Percentiles rank a stretch among this genome's conserved stretches.
phyloP scores from a whole-genome alignment of 2,113 vertebrate species.

The Dicaeum eximium region DNA sequence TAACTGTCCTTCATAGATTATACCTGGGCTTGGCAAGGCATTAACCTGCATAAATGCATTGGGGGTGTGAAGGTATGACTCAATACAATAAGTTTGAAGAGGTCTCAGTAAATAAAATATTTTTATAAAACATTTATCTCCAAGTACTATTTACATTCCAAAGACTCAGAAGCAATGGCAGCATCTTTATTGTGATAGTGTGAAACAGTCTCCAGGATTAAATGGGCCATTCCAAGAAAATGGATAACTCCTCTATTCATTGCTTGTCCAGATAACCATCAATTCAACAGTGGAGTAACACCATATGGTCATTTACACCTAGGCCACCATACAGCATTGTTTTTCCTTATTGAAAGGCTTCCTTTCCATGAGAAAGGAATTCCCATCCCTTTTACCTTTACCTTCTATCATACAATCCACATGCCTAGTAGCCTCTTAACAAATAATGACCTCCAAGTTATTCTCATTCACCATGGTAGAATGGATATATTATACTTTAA shows the following conservation, averaged over 20 bases:
- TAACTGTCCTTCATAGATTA: background rate
- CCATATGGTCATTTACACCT: background rate
- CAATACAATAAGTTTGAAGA: background rate
- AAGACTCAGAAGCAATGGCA: background rate
- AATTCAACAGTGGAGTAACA: background rate
- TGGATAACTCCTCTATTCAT: background rate
- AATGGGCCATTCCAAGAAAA: background rate
- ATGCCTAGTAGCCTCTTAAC: background rate
- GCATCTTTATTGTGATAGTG: background rate
- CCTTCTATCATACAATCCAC: background rate
- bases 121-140: background rate
- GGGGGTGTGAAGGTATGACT: background rate
- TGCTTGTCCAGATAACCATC: background rate
- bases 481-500: background rate
- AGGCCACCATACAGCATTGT: background rate
- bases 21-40: background rate
- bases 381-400: background rate
- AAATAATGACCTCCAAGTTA: background rate
- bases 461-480: background rate
- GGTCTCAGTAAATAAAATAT: background rate
- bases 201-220: background rate
- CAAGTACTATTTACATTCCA: background rate
- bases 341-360: background rate
- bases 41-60: background rate
- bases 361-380: background rate